A percentile compares a stretch with the other conserved stretches of the same genome.
Conservation (phyloP, 2,113 vertebrate species). For the Pitta sordida region DNA sequence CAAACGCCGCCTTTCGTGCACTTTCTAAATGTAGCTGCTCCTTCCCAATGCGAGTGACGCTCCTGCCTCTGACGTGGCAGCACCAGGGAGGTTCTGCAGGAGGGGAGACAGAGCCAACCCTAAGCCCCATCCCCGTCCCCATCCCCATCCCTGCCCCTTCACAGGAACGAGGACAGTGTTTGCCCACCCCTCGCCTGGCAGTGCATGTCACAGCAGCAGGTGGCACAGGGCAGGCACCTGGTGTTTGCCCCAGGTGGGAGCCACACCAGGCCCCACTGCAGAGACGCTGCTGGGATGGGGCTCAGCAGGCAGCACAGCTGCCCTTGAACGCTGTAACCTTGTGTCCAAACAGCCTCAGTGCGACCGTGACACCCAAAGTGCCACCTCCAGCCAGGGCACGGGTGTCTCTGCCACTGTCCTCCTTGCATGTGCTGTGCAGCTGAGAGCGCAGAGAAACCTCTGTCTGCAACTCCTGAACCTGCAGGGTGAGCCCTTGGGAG, state of each 20-base stretch:
- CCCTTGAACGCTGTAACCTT: rapidly evolving
- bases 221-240: rapidly evolving
- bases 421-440: neutral
- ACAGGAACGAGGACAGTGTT: neutral
- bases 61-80: neutral
- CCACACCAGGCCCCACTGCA: rapidly evolving
- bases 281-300: rapidly evolving
- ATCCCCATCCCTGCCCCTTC: neutral
- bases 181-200: rapidly evolving
- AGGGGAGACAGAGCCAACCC: neutral
- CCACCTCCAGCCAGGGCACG: neutral
- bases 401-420: rapidly evolving
- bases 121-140: neutral
- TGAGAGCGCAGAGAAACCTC: neutral
- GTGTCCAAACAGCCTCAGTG: neutral
- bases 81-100: neutral
- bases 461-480: neutral
- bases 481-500: neutral
- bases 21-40: conserved; percentile 33
- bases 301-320: neutral
- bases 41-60: neutral
- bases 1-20: neutral
- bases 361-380: neutral
- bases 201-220: rapidly evolving
- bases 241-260: neutral